These are phyloP conservation scores for Cebus imitator DNA, from an alignment of 2,113 vertebrate genomes.

Conservation along the genomic window DNA sequence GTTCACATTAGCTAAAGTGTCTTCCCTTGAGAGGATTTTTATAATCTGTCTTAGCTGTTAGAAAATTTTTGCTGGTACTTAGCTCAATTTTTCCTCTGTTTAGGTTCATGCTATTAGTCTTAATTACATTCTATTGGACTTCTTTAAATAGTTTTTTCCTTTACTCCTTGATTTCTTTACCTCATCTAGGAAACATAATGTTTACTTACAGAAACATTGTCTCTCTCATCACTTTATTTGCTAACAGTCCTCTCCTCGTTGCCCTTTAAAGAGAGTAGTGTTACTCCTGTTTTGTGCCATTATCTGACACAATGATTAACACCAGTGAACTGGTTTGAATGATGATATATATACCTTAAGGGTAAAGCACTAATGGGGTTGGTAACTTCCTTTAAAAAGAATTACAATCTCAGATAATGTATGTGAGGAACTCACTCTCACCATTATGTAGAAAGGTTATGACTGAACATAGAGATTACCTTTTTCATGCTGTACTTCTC, in stretches of 20 bases:
- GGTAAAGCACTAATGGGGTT: background rate
- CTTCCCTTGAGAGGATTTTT: constrained; percentile 15
- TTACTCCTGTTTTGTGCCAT: background rate
- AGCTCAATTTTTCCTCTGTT: constrained; percentile 62
- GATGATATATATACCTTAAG: background rate
- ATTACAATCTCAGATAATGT: background rate
- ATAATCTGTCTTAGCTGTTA: constrained; percentile 25
- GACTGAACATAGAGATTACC: background rate
- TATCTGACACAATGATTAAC: background rate
- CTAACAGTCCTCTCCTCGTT: background rate
- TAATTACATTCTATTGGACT: constrained; percentile 15
- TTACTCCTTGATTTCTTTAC: background rate
- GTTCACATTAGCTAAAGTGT: background rate
- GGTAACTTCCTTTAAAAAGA: background rate
- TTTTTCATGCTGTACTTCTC: background rate
- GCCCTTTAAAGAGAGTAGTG: background rate
- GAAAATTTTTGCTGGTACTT: background rate
- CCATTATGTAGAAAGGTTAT: background rate
- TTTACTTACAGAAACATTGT: background rate
- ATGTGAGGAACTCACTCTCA: background rate
- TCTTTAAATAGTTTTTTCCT: constrained; percentile 41
- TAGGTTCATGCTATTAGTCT: constrained; percentile 38
- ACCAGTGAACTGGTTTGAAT: background rate
- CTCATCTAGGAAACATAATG: background rate
- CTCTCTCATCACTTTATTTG: background rate